phyloP scores from a whole-genome alignment of 2,797 vertebrate species.

The Morus bassanus region DNA sequence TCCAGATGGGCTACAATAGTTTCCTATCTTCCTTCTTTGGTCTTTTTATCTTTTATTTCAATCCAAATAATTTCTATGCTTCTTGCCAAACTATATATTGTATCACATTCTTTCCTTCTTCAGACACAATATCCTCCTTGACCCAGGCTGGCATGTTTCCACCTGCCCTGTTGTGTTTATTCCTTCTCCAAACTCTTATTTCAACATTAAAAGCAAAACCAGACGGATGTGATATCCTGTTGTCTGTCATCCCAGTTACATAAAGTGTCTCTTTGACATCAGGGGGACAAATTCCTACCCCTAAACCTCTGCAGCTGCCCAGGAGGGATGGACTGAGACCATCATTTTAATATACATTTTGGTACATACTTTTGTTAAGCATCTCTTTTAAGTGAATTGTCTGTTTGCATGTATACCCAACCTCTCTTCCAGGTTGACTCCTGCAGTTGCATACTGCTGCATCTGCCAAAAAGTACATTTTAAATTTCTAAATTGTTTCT shows the following conservation, averaged over 20 bases:
- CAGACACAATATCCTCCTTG: slow-evolving; percentile 75
- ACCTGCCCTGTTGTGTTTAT: slow-evolving; percentile 67
- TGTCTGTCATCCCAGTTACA: slow-evolving; percentile 47
- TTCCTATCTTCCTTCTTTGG: slow-evolving; percentile 53
- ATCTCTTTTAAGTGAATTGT: neutral
- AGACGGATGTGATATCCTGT: slow-evolving; percentile 53
- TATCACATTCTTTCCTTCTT: slow-evolving; percentile 68
- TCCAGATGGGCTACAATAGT: slow-evolving; percentile 69
- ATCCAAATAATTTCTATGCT: slow-evolving; percentile 60
- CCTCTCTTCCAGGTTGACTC: neutral
- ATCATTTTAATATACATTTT: neutral
- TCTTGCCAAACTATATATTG: slow-evolving; percentile 69
- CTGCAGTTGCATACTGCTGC: neutral
- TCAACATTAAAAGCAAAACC: slow-evolving; percentile 22
- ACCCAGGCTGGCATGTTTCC: slow-evolving; percentile 63
- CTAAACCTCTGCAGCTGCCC: neutral
- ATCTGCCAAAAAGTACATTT: neutral
- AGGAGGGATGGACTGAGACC: neutral
- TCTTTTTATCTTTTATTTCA: slow-evolving; percentile 73
- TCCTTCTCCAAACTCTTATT: slow-evolving; percentile 57
- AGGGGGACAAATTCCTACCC: neutral
- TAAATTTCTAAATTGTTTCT: neutral
- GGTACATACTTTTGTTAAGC: neutral
- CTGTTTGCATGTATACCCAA: neutral
- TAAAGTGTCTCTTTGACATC: slow-evolving; percentile 20